These are phyloP conservation scores for Drymonia ruficornis DNA, from an alignment of 2,888 invertebrate species.

Conservation along the genomic window DNA sequence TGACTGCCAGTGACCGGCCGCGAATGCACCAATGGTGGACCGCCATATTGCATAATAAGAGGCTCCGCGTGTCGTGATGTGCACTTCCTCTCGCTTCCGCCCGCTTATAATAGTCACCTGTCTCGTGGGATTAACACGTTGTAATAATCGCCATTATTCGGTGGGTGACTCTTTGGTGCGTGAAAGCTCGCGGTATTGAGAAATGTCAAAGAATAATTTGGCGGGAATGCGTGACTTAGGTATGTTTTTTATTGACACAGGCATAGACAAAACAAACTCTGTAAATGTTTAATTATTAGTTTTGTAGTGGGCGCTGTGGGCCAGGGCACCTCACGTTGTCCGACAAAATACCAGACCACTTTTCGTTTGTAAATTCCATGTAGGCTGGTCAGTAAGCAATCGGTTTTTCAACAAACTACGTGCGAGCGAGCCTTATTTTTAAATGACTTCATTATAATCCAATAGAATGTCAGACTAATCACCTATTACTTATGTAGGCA, in stretches of 20 bases:
- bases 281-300: too few relatives aligned
- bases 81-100: constrained; percentile 51
- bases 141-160: constrained; percentile 35
- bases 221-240: not conserved
- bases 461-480: constrained; percentile 13
- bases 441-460: constrained; percentile 17
- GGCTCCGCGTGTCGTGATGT: constrained; percentile 41
- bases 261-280: too few relatives aligned
- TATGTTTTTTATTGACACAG: not conserved
- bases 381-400: not conserved
- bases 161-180: constrained; percentile 34
- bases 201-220: constrained; percentile 10
- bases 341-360: too few relatives aligned
- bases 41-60: constrained; percentile 37
- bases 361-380: too few relatives aligned
- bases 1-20: not conserved
- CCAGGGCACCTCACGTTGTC: too few relatives aligned
- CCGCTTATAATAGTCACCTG: constrained; percentile 38
- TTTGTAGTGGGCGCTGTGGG: too few relatives aligned
- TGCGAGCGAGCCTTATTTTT: not conserved
- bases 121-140: constrained; percentile 47
- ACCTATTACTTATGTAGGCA: constrained; percentile 12
- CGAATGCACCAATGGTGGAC: not conserved
- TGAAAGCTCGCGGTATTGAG: constrained; percentile 40
- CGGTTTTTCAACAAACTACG: not conserved